Evolutionary conservation across 1,140 invertebrate genomes (phyloP).

Genomic region (Ceratina calcarata): DNA sequence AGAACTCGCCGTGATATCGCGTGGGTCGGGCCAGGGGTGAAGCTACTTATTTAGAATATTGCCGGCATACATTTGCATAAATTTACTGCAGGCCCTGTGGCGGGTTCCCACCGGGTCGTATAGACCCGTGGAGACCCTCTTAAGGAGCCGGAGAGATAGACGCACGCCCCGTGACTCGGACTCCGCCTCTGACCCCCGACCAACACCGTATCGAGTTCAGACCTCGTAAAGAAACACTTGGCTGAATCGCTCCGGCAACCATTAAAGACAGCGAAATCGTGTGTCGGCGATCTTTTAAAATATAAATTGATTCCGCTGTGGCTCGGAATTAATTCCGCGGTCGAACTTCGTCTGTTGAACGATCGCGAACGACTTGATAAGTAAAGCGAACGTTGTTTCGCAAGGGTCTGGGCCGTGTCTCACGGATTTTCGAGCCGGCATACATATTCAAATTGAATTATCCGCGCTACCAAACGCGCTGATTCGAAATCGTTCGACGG

Average conservation of each 20-base stretch:
- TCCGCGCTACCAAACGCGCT: constrained; percentile 77
- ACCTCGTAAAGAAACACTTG: constrained; percentile 48
- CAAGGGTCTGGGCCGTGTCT: constrained; percentile 2
- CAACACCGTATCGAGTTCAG: constrained; percentile 14
- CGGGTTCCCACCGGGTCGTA: constrained; percentile 69
- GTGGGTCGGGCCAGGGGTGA: constrained; percentile 30
- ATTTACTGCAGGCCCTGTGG: constrained; percentile 76
- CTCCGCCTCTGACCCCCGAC: constrained; percentile 1
- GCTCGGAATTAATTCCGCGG: neutral
- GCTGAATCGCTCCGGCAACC: neutral
- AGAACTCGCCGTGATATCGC: constrained; percentile 20
- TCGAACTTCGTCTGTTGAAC: neutral
- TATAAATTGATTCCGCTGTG: too few species aligned
- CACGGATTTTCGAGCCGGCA: constrained; percentile 50
- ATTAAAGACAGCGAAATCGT: too few species aligned
- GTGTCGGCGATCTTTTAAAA: constrained; percentile 2
- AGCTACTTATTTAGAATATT: constrained; percentile 81
- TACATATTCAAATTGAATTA: constrained; percentile 81
- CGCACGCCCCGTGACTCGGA: constrained; percentile 28
- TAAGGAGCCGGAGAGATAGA: constrained; percentile 59
- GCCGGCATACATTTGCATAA: constrained; percentile 81
- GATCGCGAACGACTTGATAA: constrained; percentile 5
- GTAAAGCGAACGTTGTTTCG: too few species aligned
- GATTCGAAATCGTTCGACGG: constrained; percentile 79
- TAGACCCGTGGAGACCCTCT: constrained; percentile 70